Evolutionary conservation across 2,888 invertebrate species (phyloP).

Genomic region (Spisula solida): DNA sequence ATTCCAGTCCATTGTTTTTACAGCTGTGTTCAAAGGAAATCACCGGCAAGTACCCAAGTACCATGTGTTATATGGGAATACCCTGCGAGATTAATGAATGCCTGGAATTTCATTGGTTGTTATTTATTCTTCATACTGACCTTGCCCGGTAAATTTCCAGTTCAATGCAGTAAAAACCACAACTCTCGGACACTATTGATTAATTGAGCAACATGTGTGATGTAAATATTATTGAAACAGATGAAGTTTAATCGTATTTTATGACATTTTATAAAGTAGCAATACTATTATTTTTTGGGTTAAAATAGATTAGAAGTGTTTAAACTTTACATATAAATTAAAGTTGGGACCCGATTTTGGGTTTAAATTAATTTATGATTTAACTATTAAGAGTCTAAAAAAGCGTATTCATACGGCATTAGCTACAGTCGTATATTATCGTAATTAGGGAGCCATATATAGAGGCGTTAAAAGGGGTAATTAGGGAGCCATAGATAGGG

Average conservation of each 20-base stretch:
- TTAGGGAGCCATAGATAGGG: too few relatives aligned
- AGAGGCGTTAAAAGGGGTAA: too few relatives aligned
- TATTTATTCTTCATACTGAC: too few relatives aligned
- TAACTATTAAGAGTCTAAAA: background rate
- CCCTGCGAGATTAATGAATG: background rate
- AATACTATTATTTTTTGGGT: background rate
- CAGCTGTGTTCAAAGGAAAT: background rate
- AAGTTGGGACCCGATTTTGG: background rate
- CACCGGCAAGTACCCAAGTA: background rate
- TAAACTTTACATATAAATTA: background rate
- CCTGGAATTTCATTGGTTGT: background rate
- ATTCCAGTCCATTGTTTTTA: background rate
- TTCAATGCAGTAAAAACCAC: background rate
- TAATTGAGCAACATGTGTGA: background rate
- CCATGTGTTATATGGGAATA: background rate
- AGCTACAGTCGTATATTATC: background rate
- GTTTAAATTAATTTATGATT: background rate
- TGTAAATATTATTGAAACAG: background rate
- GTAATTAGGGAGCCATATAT: too few relatives aligned
- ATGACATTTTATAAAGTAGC: background rate
- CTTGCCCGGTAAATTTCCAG: background rate
- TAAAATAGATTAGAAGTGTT: background rate
- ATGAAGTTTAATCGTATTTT: background rate
- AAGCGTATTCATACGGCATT: background rate
- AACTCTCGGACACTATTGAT: background rate